phyloP scores from a whole-genome alignment of 1,140 invertebrate genomes.

The Marisa cornuarietis region DNA sequence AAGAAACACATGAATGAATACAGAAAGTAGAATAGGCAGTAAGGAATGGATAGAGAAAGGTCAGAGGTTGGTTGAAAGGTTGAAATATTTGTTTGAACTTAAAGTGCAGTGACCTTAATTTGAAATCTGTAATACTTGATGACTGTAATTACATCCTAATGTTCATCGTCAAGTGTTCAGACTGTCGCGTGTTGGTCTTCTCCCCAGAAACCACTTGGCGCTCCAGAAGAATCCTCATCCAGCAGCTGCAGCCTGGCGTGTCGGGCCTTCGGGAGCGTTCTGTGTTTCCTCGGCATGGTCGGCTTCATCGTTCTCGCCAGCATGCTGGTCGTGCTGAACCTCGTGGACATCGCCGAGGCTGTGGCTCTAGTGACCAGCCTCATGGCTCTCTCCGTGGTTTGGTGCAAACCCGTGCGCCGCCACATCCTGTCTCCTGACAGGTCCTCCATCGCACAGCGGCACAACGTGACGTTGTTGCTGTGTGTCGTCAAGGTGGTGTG shows the following conservation, averaged over 20 bases:
- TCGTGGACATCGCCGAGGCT: slow-evolving; percentile 8
- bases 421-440: slow-evolving; percentile 14
- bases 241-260: slow-evolving; percentile 6
- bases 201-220: no score
- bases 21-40: no score
- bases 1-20: no score
- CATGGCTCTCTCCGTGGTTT: slow-evolving; percentile 24
- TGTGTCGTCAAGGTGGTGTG: slow-evolving; percentile 13
- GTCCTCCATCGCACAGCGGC: slow-evolving; percentile 3
- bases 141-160: no score
- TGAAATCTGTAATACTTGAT: no score
- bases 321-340: slow-evolving; percentile 16
- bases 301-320: slow-evolving; percentile 11
- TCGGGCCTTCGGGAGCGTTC: slow-evolving; percentile 13
- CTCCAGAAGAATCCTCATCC: neutral
- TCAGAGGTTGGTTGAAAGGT: no score
- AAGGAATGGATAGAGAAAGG: no score
- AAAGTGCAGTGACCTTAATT: no score
- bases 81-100: no score
- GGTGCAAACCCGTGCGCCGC: slow-evolving; percentile 26
- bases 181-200: no score
- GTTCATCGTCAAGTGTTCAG: no score
- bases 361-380: slow-evolving; percentile 21
- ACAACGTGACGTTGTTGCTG: slow-evolving; percentile 20
- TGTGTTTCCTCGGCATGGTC: slow-evolving; percentile 13